Evolutionary conservation across 2,797 vertebrate species (phyloP).

Genomic region (Acrossocheilus fasciatus): DNA sequence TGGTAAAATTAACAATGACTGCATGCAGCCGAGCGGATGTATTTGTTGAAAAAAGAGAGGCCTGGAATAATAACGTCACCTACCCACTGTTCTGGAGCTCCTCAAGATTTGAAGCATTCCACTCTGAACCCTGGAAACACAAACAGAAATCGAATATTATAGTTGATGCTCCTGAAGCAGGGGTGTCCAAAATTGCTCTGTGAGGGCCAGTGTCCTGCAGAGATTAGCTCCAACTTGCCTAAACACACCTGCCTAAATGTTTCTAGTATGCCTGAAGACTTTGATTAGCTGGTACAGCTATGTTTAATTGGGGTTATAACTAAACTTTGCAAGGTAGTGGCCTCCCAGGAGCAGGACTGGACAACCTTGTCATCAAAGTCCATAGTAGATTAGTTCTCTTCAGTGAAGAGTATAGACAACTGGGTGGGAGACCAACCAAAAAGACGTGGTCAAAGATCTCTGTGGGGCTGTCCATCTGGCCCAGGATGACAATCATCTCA

Average conservation of each 20-base stretch:
- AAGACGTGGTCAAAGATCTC: constrained; percentile 97
- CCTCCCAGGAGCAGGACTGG: background rate
- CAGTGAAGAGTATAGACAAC: background rate
- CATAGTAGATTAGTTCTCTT: background rate
- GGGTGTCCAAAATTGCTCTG: background rate
- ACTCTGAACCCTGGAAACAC: constrained; percentile 90
- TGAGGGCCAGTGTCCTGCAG: background rate
- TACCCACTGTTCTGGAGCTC: constrained; percentile 97
- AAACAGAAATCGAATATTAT: constrained; percentile 39
- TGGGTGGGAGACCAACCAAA: constrained; percentile 80
- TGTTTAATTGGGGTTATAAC: background rate
- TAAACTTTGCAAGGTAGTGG: background rate
- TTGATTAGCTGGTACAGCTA: background rate
- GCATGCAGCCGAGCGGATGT: constrained; percentile 23
- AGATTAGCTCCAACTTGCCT: background rate
- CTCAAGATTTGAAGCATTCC: constrained; percentile 97
- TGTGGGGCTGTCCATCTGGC: constrained; percentile 98
- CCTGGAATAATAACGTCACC: constrained; percentile 65
- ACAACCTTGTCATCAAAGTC: background rate
- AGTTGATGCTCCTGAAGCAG: background rate
- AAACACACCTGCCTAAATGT: background rate
- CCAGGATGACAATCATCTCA: constrained; percentile 97
- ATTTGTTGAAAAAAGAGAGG: constrained; percentile 19
- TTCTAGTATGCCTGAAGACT: background rate
- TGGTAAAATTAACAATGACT: constrained; percentile 40